Conservation (phyloP, 2,113 vertebrate species). For the Pan paniscus region DNA sequence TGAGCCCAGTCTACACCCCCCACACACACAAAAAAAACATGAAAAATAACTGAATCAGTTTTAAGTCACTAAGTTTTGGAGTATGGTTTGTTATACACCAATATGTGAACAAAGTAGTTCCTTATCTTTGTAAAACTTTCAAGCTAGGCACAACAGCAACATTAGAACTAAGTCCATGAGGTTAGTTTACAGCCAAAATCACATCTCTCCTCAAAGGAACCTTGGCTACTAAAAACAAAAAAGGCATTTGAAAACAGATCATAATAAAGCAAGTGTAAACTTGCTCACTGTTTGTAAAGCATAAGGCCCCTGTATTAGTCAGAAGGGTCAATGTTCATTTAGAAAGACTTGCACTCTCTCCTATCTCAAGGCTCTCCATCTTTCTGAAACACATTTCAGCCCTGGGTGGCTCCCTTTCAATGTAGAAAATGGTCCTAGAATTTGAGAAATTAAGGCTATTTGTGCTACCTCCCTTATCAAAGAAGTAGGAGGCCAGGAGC, state of each 20-base stretch:
- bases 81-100: background rate
- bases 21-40: background rate
- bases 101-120: background rate
- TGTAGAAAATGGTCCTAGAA: background rate
- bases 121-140: background rate
- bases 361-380: background rate
- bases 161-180: conserved; percentile 8
- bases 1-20: background rate
- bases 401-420: background rate
- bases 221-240: background rate
- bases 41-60: background rate
- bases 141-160: background rate
- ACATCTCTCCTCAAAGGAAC: background rate
- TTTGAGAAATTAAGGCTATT: conserved; percentile 11
- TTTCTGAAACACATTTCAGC: background rate
- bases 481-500: background rate
- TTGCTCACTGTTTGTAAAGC: background rate
- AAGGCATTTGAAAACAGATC: conserved; percentile 21
- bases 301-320: background rate
- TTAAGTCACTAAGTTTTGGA: conserved; percentile 8
- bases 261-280: background rate
- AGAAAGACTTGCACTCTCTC: background rate
- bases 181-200: background rate
- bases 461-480: background rate
- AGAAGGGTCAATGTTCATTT: background rate